Evolutionary conservation across 2,797 vertebrate genomes (phyloP), one percentile per base, ranked within the genome.

Genomic region (Sphenopsis melanotis): DNA sequence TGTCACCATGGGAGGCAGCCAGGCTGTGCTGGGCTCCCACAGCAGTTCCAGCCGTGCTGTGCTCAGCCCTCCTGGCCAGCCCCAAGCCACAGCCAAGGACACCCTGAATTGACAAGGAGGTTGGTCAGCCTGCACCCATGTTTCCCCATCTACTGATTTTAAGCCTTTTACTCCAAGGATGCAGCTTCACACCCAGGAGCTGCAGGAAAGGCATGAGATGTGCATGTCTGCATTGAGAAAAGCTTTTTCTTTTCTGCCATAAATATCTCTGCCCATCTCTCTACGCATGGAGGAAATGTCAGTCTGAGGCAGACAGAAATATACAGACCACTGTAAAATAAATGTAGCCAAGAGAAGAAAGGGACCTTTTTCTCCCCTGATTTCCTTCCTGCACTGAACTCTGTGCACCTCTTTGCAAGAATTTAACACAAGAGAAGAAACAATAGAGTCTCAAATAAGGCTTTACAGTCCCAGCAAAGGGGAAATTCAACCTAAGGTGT

Each of bases 271-370:
- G 68, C 32, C 61, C 52, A 34, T 89, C 60, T 93, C 39, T 55
- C 39, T 81, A 1, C 2, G 0, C 21, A 4, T 41, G 50, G 55
- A 93, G 61, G 61, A 94, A 91, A 80, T 47, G 27, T 81, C 79
- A 83, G 53, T 26, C 94, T 52, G 53, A 93, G 49, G 70, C 63
- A 93, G 71, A 71, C 39, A 94, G 64, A 92, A 77, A 85, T 61
- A 76, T 68, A 89, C 77, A 89, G 78, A 59, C 55, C 20, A 64
- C 74, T 77, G 52, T 57, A 56, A 65, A 77, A 80, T 42, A 21
- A 78, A 60, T 12, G 42, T 30, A 83, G 66, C 52, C 44, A 92
- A 75, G 68, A 78, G 87, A 81, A 50, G 14, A 84, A 78, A 86
- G 41, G 23, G 39, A 75, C 66, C 49, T 64, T 57, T 64, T 66